phyloP scores from a whole-genome alignment of 2,888 invertebrate genomes.

The Zygogramma bicolorata region DNA sequence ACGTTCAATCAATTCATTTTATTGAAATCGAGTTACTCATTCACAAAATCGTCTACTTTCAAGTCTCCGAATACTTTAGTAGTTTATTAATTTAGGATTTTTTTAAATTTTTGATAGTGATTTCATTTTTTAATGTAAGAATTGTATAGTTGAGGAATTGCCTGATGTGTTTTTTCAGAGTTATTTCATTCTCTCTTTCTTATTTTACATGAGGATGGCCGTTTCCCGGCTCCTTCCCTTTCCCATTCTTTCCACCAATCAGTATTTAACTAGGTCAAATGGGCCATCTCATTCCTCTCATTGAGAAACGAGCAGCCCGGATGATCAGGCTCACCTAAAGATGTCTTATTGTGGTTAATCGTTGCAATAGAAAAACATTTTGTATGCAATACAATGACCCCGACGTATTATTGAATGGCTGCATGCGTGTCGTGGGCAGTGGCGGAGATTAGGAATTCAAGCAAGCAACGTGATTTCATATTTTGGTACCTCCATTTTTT shows the following conservation, averaged over 20 bases:
- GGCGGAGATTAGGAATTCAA: constrained; percentile 1
- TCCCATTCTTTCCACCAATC: neutral
- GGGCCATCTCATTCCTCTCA: constrained; percentile 14
- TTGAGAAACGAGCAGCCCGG: constrained; percentile 15
- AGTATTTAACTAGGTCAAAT: neutral
- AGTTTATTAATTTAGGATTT: too few relatives aligned
- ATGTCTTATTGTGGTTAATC: constrained; percentile 21
- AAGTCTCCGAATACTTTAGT: too few relatives aligned
- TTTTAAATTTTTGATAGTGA: too few relatives aligned
- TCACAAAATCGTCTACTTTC: too few relatives aligned
- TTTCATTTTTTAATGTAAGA: too few relatives aligned
- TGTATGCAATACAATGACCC: constrained; percentile 22
- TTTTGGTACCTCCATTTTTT: too few relatives aligned
- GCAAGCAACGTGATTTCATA: too few relatives aligned
- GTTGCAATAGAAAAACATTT: constrained; percentile 21
- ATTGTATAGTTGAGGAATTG: too few relatives aligned
- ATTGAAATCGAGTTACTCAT: too few relatives aligned
- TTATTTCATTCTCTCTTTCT: neutral
- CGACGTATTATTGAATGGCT: constrained; percentile 9
- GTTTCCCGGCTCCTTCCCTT: neutral
- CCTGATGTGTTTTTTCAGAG: too few relatives aligned
- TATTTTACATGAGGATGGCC: neutral
- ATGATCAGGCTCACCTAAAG: constrained; percentile 15
- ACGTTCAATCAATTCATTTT: too few relatives aligned
- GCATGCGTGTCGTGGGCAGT: neutral